Evolutionary conservation across 2,113 vertebrate species (phyloP).

Genomic region (Mugil cephalus): DNA sequence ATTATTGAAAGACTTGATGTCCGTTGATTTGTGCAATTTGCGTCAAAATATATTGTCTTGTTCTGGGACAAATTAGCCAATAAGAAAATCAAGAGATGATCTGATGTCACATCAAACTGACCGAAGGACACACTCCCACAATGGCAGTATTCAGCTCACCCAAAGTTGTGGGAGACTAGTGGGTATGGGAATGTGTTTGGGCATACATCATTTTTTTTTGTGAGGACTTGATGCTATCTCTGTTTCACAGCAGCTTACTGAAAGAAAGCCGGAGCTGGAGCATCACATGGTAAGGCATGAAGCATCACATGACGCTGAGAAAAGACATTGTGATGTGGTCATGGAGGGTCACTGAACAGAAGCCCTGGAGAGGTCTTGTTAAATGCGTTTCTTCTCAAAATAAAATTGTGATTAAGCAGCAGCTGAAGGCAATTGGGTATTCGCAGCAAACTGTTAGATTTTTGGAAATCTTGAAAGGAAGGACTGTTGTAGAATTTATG

Average conservation of each 20-base stretch:
- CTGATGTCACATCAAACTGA: neutral
- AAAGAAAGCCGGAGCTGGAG: constrained; percentile 7
- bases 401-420: neutral
- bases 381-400: constrained; percentile 19
- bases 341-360: constrained; percentile 21
- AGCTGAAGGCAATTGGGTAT: neutral
- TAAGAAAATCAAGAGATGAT: neutral
- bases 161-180: constrained; percentile 9
- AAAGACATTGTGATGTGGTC: constrained; percentile 50
- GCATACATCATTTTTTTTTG: constrained; percentile 34
- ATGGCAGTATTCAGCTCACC: constrained; percentile 41
- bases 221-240: constrained; percentile 47
- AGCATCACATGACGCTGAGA: constrained; percentile 61
- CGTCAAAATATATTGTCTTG: neutral
- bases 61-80: neutral
- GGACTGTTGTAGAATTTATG: neutral
- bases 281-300: constrained; percentile 64
- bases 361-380: constrained; percentile 14
- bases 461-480: neutral
- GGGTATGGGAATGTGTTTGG: constrained; percentile 33
- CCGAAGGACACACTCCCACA: constrained; percentile 13
- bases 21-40: neutral
- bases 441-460: neutral
- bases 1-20: neutral
- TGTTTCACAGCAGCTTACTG: constrained; percentile 7